Evolutionary conservation across 2,888 invertebrate genomes (phyloP).

Genomic region (Drosophila gaucha): DNA sequence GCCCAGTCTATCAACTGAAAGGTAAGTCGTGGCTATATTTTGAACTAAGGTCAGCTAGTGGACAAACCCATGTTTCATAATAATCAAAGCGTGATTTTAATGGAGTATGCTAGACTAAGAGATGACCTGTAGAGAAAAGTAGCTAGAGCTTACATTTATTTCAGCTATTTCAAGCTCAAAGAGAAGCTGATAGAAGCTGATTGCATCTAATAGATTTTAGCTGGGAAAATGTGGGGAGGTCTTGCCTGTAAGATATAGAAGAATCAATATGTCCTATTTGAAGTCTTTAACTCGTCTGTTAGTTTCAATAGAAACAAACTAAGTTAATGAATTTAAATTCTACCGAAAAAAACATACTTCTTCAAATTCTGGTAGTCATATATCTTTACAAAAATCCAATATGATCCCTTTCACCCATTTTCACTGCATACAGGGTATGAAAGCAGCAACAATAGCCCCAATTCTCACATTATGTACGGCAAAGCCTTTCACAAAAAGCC

Average conservation of each 20-base stretch:
- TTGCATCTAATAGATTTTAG: too few species aligned
- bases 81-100: not conserved
- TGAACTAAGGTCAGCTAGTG: conserved; percentile 31
- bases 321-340: too few species aligned
- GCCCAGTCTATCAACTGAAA: conserved; percentile 90
- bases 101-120: not conserved
- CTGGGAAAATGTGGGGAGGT: too few species aligned
- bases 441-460: conserved; percentile 53
- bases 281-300: not conserved
- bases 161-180: too few species aligned
- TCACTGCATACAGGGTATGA: not conserved
- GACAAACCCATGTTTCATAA: conserved; percentile 40
- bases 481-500: conserved; percentile 63
- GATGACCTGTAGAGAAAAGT: not conserved
- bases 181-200: too few species aligned
- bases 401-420: not conserved
- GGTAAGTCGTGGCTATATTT: conserved; percentile 84
- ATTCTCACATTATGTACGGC: conserved; percentile 60
- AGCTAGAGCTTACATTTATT: too few species aligned
- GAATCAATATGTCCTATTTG: too few species aligned
- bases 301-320: not conserved
- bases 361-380: not conserved
- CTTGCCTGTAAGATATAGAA: too few species aligned
- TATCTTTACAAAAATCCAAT: not conserved
- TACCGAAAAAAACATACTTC: too few species aligned